phyloP scores from a whole-genome alignment of 2,797 vertebrate genomes.

The Paramormyrops hopkinsi region DNA sequence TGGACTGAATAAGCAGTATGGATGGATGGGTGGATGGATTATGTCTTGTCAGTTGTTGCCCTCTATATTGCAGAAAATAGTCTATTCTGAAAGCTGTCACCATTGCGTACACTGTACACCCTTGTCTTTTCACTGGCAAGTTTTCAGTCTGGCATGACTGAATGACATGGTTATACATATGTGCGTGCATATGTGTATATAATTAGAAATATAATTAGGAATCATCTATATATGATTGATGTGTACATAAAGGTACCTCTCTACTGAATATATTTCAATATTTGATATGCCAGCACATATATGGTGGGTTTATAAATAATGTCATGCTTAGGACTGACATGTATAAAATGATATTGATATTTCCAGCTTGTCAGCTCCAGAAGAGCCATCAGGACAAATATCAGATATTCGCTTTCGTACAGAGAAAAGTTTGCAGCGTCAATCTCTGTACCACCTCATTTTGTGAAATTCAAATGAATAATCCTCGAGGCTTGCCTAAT shows the following conservation, averaged over 20 bases:
- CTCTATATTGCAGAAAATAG: not conserved
- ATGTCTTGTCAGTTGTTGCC: not conserved
- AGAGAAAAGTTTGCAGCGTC: not conserved
- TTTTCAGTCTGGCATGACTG: not conserved
- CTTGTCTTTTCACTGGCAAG: not conserved
- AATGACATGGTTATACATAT: not conserved
- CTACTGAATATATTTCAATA: not conserved
- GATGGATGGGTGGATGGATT: not conserved
- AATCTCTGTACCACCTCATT: not conserved
- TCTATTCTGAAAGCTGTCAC: not conserved
- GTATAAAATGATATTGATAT: not conserved
- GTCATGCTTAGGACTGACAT: not conserved
- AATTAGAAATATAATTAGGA: not conserved
- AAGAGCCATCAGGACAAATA: not conserved
- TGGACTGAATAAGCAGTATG: not conserved
- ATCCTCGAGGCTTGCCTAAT: not conserved
- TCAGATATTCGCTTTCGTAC: not conserved
- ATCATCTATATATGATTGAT: not conserved
- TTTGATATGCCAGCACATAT: not conserved
- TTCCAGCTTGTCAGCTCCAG: not conserved
- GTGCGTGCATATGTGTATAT: not conserved
- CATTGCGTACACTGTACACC: not conserved
- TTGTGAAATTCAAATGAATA: not conserved
- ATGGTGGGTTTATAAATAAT: not conserved
- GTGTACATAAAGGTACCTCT: not conserved